phyloP scores from a whole-genome alignment of 1,140 invertebrate genomes.

The Listronotus bonariensis region DNA sequence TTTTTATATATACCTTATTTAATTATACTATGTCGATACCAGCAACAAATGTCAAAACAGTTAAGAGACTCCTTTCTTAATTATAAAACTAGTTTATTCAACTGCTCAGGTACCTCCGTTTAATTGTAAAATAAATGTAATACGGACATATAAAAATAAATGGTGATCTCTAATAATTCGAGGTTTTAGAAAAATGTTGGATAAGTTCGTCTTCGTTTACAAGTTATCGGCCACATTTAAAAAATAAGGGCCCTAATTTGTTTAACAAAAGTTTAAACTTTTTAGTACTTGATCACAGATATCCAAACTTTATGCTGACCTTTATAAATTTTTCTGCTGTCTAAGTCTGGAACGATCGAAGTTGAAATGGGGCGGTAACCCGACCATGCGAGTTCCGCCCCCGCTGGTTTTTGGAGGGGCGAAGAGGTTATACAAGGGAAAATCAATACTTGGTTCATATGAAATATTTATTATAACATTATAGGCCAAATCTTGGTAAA shows the following conservation, averaged over 20 bases:
- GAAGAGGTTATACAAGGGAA: background rate
- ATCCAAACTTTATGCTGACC: conserved; percentile 13
- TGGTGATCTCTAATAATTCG: no score
- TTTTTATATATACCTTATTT: no score
- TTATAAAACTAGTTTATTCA: no score
- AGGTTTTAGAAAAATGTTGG: no score
- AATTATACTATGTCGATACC: no score
- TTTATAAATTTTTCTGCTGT: conserved; percentile 7
- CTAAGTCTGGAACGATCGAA: conserved; percentile 17
- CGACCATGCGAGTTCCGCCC: conserved; percentile 7
- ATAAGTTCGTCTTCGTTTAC: no score
- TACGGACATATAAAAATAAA: no score
- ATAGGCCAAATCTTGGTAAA: background rate
- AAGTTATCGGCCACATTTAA: background rate
- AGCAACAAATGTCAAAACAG: no score
- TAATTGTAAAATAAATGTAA: no score
- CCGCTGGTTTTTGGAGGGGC: conserved; percentile 8
- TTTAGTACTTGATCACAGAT: conserved; percentile 1
- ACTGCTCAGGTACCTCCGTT: no score
- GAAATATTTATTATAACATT: conserved; percentile 7
- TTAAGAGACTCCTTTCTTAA: no score
- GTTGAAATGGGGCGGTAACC: conserved; percentile 19
- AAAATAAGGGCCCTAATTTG: no score
- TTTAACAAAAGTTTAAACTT: background rate
- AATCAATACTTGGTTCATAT: conserved; percentile 14